phyloP scores from a whole-genome alignment of 2,113 vertebrate genomes.

The Xiphophorus hellerii region DNA sequence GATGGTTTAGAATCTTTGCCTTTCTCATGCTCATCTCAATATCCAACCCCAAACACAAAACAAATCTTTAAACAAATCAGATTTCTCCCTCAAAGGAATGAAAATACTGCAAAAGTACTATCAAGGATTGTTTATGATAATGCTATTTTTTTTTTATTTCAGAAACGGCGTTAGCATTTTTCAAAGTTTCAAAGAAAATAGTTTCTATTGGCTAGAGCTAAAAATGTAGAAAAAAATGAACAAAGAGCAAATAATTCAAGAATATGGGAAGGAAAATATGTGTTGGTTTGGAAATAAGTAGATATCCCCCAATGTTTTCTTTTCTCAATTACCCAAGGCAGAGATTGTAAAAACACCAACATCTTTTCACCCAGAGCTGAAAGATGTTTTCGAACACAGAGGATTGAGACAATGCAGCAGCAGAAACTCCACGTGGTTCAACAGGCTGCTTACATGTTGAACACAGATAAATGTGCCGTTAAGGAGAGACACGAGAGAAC shows the following conservation, averaged over 20 bases:
- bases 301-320: constrained; percentile 37
- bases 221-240: constrained; percentile 32
- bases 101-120: constrained; percentile 13
- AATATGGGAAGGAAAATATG: constrained; percentile 35
- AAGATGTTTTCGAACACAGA: constrained; percentile 75
- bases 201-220: background rate
- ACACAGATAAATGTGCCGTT: constrained; percentile 57
- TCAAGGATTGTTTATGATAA: constrained; percentile 3
- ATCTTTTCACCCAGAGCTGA: constrained; percentile 74
- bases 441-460: constrained; percentile 57
- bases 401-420: constrained; percentile 48
- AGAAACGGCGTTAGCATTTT: constrained; percentile 1
- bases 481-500: constrained; percentile 32
- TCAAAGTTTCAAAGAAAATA: constrained; percentile 10
- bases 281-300: constrained; percentile 34
- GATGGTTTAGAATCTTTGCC: constrained; percentile 87
- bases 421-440: constrained; percentile 49
- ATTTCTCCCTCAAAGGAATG: constrained; percentile 54
- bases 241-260: constrained; percentile 28
- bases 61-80: constrained; percentile 6
- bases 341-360: constrained; percentile 85
- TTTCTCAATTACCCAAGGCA: constrained; percentile 74
- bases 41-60: constrained; percentile 16
- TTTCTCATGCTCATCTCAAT: constrained; percentile 71
- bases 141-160: background rate